Percentiles rank a stretch among this genome's conserved stretches.
Conservation (phyloP, 2,888 invertebrate genomes). For the Epinotia ramella region DNA sequence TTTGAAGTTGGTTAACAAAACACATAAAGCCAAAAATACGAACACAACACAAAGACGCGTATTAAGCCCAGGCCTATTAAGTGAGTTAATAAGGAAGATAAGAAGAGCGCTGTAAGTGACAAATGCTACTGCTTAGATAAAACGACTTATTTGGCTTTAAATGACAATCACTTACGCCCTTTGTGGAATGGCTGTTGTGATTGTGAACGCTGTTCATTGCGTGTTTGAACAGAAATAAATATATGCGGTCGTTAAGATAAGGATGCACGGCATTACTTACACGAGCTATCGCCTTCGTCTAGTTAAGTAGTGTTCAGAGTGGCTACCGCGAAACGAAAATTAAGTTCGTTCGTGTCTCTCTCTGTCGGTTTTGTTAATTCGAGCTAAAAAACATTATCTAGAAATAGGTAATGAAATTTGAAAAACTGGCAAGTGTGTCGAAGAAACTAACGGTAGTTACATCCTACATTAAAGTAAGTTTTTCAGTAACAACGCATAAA, state of each 20-base stretch:
- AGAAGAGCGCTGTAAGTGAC: conserved; percentile 52
- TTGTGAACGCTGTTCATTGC: conserved; percentile 30
- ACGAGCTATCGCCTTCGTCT: neutral
- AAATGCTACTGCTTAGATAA: conserved; percentile 13
- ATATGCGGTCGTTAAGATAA: conserved; percentile 1
- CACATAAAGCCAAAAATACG: conserved; percentile 26
- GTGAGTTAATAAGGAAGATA: conserved; percentile 63
- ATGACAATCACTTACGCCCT: neutral
- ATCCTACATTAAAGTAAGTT: too few species aligned
- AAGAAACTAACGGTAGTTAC: too few species aligned
- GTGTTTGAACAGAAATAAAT: neutral
- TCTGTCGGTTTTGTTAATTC: too few species aligned
- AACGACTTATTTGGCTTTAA: neutral
- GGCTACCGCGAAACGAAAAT: too few species aligned
- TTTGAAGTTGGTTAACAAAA: too few species aligned
- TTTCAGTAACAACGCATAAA: too few species aligned
- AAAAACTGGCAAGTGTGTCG: too few species aligned
- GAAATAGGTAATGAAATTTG: too few species aligned
- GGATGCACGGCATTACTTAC: neutral
- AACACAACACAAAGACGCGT: conserved; percentile 45
- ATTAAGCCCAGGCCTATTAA: conserved; percentile 59
- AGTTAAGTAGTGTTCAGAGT: too few species aligned
- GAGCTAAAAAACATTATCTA: too few species aligned
- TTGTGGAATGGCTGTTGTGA: neutral
- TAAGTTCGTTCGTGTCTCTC: too few species aligned